Percentiles rank a stretch among this genome's conserved stretches.
phyloP scores from a whole-genome alignment of 2,113 vertebrate species.

The Ciconia stormi region DNA sequence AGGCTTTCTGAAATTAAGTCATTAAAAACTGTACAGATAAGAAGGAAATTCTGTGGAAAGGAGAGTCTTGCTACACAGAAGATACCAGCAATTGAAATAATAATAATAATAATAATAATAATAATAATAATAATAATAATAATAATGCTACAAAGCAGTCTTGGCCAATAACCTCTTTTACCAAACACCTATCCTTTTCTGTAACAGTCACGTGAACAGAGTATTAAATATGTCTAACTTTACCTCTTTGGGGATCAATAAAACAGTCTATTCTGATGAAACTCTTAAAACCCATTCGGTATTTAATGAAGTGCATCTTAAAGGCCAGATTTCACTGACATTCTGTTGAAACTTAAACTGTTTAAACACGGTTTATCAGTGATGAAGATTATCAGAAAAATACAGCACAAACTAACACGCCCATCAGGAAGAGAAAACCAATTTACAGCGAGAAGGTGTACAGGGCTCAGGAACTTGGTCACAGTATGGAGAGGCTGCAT shows the following conservation, averaged over 20 bases:
- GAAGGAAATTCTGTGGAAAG: not conserved
- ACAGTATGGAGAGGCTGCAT: conserved; percentile 80
- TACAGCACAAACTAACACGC: conserved; percentile 57
- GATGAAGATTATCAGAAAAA: conserved; percentile 78
- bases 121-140: too few species aligned
- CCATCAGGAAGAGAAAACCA: conserved; percentile 70
- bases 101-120: not conserved
- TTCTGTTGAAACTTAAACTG: not conserved
- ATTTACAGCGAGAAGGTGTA: conserved; percentile 84
- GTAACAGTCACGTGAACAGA: not conserved
- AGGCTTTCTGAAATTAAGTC: not conserved
- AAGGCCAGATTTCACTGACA: not conserved
- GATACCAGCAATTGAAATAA: not conserved
- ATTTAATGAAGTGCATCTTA: not conserved
- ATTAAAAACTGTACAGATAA: not conserved
- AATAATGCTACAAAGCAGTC: not conserved
- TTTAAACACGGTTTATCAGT: conserved; percentile 64
- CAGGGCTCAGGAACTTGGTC: conserved; percentile 78
- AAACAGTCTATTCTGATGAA: not conserved
- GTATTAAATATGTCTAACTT: not conserved
- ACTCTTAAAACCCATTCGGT: not conserved
- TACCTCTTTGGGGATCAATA: not conserved
- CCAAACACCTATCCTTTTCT: not conserved
- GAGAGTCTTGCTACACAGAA: not conserved
- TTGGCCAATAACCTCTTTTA: not conserved